These are phyloP conservation scores for Nestor notabilis DNA, from an alignment of 2,113 vertebrate genomes.

Conservation along the genomic window DNA sequence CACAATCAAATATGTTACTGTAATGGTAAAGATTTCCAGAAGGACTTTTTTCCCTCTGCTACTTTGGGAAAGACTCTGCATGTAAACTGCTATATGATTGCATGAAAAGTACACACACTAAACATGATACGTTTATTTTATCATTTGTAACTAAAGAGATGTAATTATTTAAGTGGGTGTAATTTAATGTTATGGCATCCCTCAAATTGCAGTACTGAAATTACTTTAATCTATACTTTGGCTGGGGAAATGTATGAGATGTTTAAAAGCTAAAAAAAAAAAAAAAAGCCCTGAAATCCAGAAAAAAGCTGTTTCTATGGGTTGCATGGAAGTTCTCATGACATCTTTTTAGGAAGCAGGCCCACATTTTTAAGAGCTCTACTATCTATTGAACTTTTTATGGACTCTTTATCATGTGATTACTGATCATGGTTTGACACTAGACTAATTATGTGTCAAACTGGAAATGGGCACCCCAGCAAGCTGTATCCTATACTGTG, in stretches of 20 bases:
- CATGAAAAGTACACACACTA: background rate
- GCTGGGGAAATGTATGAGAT: background rate
- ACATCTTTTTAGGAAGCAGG: background rate
- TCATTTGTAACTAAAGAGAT: conserved; percentile 59
- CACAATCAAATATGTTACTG: conserved; percentile 38
- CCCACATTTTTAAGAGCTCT: background rate
- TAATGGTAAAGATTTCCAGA: conserved; percentile 48
- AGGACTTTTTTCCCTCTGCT: background rate
- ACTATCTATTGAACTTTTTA: background rate
- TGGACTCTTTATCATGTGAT: background rate
- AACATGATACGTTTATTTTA: conserved; percentile 59
- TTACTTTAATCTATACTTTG: conserved; percentile 58
- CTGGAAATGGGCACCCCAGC: background rate
- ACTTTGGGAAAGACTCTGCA: background rate
- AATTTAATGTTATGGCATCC: conserved; percentile 59
- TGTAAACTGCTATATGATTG: background rate
- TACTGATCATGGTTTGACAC: background rate
- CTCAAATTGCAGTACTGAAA: conserved; percentile 67
- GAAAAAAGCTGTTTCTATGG: background rate
- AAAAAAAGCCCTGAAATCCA: background rate
- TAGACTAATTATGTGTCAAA: background rate
- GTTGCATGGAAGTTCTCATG: background rate
- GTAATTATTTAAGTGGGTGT: conserved; percentile 62
- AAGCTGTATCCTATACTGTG: background rate
- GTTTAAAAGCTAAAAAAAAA: background rate